Percentiles rank a stretch among this genome's conserved stretches.
Evolutionary conservation across 1,140 invertebrate genomes (phyloP).

Genomic region (Antheraea pernyi): DNA sequence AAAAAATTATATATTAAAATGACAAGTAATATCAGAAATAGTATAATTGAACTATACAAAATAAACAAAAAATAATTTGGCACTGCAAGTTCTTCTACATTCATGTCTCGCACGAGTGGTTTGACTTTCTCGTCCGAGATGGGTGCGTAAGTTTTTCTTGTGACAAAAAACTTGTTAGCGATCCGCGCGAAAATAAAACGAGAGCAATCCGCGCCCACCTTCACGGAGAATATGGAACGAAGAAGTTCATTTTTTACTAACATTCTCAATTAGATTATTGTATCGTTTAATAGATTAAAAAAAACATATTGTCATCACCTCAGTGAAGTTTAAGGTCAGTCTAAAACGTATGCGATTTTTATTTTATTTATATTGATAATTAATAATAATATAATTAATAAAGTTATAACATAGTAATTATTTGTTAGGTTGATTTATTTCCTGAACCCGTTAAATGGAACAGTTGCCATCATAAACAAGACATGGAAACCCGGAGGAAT

Average conservation of each 20-base stretch:
- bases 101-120: constrained; percentile 35
- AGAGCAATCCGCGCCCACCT: constrained; percentile 23
- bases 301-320: no score
- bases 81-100: constrained; percentile 20
- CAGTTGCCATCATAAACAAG: no score
- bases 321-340: no score
- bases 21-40: background rate
- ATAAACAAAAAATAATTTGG: background rate
- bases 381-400: no score
- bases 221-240: constrained; percentile 15
- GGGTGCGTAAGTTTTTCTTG: constrained; percentile 49
- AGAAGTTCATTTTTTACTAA: background rate
- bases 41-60: background rate
- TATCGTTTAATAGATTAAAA: no score
- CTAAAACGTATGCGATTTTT: no score
- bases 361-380: no score
- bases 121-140: constrained; percentile 53
- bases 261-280: background rate
- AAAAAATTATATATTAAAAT: background rate
- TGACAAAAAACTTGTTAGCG: constrained; percentile 53
- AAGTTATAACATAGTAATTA: no score
- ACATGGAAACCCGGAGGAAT: no score
- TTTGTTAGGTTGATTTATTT: no score
- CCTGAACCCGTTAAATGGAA: no score
- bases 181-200: constrained; percentile 40